Base-by-base conservation (phyloP, 2,888 invertebrate genomes). In the Helobdella robusta region DNA sequence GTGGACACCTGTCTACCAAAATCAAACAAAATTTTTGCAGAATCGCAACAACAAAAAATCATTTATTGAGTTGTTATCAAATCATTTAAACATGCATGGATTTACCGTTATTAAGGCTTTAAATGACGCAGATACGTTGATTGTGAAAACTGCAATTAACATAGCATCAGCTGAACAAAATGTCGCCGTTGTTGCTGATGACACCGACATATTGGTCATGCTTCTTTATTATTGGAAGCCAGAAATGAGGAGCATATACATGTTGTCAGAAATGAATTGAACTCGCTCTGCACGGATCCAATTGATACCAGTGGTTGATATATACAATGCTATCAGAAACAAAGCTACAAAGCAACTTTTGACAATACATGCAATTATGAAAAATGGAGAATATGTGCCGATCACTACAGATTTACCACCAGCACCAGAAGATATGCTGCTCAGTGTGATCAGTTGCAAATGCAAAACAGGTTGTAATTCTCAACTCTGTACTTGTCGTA, bases 391-490 rank as follows among this genome's bases (percentile, higher is more conserved):
- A 30, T 58, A 30, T 56, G 30, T 25, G 30, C 58, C 30, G 20
- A 18, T 58, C 8, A 20, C 32, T 20, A 58, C 58, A 30, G 58
- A 58, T 30, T 18, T 58, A 25, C 20, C 25, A 58, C 28, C 58
- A 28, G 58, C 58, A 1, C 56, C 56, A 25, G 25, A 20, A 28
- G 56, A 56, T 20, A 56, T 56, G 23, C n/a, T n/a, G n/a, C 56
- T 56, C 23, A 56, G 18, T 11, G 11, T 30, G 8, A 30, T 58
- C 2, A 25, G 58, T 30, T 58, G 58, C 58, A 58, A 58, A 30
- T 58, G 58, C 58, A 58, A 30, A 58, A 58, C 11, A 18, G 28
- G 8, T 20, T 58, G 58, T 30, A 58, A 32, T 18, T 58, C 56
- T 20, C 25, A 56, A 20, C 30, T 56, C n/a, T 56, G 56, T 15